These are phyloP conservation scores for Drosophila arizonae DNA, from an alignment of 1,140 invertebrate species.

Conservation along the genomic window DNA sequence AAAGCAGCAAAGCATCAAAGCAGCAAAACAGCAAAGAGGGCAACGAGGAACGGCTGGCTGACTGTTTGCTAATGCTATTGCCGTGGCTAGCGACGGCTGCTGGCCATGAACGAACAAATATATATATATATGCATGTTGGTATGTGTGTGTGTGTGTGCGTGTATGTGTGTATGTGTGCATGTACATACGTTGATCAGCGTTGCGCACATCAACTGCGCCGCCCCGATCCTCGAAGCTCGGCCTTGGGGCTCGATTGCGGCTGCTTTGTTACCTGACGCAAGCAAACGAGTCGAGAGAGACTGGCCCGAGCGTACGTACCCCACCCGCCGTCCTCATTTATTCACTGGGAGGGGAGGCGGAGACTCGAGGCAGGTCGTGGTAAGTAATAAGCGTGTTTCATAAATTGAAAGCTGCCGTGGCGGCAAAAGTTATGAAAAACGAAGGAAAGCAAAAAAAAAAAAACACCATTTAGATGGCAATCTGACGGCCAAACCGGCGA, in stretches of 20 bases:
- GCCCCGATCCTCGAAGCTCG: conserved; percentile 36
- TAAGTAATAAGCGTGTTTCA: conserved; percentile 75
- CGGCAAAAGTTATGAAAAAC: conserved; percentile 66
- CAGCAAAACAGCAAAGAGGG: conserved; percentile 5
- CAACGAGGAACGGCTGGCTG: conserved; percentile 18
- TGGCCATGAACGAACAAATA: conserved; percentile 45
- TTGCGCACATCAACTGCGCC: conserved; percentile 28
- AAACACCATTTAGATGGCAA: conserved; percentile 72
- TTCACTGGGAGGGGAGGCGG: not conserved
- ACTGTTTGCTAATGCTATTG: conserved; percentile 21
- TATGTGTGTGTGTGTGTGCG: not conserved
- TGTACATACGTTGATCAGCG: conserved; percentile 47
- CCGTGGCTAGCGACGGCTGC: conserved; percentile 10
- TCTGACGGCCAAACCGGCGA: conserved; percentile 53
- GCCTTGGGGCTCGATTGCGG: conserved; percentile 69
- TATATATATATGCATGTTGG: not conserved
- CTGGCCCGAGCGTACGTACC: conserved; percentile 14
- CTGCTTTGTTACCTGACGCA: conserved; percentile 64
- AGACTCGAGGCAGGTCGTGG: conserved; percentile 9
- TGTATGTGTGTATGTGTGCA: not conserved
- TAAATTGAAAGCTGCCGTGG: conserved; percentile 76
- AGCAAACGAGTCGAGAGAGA: conserved; percentile 50
- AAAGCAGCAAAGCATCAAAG: not conserved
- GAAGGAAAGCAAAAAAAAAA: conserved; percentile 41
- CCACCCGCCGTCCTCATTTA: not conserved